Percentiles rank a stretch among this genome's conserved stretches.
These are phyloP conservation scores for Papilio helenus DNA, from an alignment of 1,140 invertebrate genomes.

Conservation along the genomic window DNA sequence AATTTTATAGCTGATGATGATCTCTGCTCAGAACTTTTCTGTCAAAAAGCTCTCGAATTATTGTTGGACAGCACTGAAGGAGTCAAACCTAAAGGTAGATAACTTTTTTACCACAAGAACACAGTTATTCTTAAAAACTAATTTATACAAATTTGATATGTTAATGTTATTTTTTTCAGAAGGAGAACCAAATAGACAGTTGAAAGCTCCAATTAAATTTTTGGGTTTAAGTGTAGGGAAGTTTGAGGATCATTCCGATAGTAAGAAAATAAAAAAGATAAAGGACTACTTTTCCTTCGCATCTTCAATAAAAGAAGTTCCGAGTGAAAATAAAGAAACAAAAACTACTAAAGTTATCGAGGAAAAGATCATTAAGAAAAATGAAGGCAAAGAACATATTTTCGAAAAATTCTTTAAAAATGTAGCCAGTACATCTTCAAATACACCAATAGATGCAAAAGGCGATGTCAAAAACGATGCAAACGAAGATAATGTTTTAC, in stretches of 20 bases:
- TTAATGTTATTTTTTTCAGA: conserved; percentile 59
- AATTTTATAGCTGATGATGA: conserved; percentile 85
- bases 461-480: conserved; percentile 24
- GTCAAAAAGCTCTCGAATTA: conserved; percentile 84
- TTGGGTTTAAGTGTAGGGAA: conserved; percentile 91
- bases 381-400: conserved; percentile 56
- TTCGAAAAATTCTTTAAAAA: conserved; percentile 64
- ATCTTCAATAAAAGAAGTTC: conserved; percentile 56
- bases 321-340: conserved; percentile 41
- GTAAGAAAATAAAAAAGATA: conserved; percentile 85
- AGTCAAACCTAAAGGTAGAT: conserved; percentile 64
- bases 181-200: conserved; percentile 65
- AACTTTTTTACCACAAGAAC: neutral
- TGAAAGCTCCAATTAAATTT: conserved; percentile 86
- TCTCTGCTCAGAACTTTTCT: conserved; percentile 74
- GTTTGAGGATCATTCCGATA: conserved; percentile 85
- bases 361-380: conserved; percentile 49
- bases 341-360: conserved; percentile 35
- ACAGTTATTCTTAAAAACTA: neutral
- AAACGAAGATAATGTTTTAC: conserved; percentile 44
- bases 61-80: conserved; percentile 81
- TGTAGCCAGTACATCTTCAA: conserved; percentile 10
- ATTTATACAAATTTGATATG: neutral
- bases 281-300: conserved; percentile 84
- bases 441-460: conserved; percentile 31